Evolutionary conservation across 2,888 invertebrate genomes (phyloP), one percentile per base, ranked within the genome.

Genomic region (Temnothorax unifasciatus): DNA sequence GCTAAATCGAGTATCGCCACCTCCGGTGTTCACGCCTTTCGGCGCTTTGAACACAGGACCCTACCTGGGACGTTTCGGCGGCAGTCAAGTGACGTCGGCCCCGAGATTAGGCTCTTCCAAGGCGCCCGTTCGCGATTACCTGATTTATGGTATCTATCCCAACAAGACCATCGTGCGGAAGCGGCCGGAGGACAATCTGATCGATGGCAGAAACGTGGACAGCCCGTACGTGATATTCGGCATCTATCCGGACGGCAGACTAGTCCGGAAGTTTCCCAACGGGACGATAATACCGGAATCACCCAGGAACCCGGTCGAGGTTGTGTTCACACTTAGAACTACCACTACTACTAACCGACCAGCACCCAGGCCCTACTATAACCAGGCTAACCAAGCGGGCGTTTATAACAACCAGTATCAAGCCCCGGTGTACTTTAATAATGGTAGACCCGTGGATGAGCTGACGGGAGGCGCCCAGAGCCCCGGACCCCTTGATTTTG

Each of bases 111-210:
- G 93, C 64, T 93, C 94, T 3, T 92, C 90, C 5, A 92, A 87
- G 29, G 91, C 92, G 25, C 96, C 97, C 77, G 96, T 96, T 93
- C 96, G 96, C 95, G 97, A 97, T 95, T 97, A 97, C 93, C 96
- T 96, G 88, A 96, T 97, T 90, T 97, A 97, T 94, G 97, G 97
- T 92, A 97, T 97, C 91, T 96, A 97, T 91, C 97, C 97, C 87
- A 97, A 97, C 94, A 97, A 97, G 95, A 97, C 97, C 89, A 97
- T 97, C 95, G 97, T 97, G 94, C 96, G 97, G 95, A 97, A 97
- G 95, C 96, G 97, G 90, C 97, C 97, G 90, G 96, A 96, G 93
- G 96, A 96, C 92, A 96, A 96, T 94, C 94, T 96, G 92, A 96
- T 96, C 95, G 96, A 97, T 94, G 95, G 96, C 93, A 95, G 96